Base-by-base conservation (phyloP, 2,888 invertebrate species). In the Caenorhabditis sp. region DNA sequence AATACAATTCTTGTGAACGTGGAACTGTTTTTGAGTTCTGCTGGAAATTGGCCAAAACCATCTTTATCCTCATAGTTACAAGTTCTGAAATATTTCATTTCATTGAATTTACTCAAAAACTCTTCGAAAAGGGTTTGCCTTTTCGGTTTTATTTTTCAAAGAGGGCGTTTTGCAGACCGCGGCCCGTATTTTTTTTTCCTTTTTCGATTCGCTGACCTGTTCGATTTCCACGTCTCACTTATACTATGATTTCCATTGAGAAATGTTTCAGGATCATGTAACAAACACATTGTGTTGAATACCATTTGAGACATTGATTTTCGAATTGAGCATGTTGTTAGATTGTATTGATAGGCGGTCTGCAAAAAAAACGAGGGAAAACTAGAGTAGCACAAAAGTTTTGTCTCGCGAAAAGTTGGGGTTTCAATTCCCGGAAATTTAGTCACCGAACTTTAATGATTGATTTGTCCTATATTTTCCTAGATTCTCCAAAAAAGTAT, bases 291-390 rank as follows among this genome's bases (percentile, higher is more conserved):
- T 24, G 59, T 57, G 37, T 58, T 67, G 24, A 58, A 55, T 8
- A 55, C 61, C 37, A 67, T 49, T 58, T 67, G 67, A 26, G 66
- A 66, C 66, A 66, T 66, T 17, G 60, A 61, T 31, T 66, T 66
- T 57, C 54, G 61, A n/a, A 66, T 62, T 24, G 21, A 54, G 58
- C 67, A 67, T 4, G 57, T 26, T 17, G 57, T 36, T 10, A 62
- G 12, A 36, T 67, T 67, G 21, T 67, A 61, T 2, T 67, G 26
- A 3, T 61, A 49, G 8, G 57, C 57, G 1, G 26, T 36, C 67
- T 67, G 55, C 14, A 61, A 65, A 49, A 24, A n/a, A 37, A 3
- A 31, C 10, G 10, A 31, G 31, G 31, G 31, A 10, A 31, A 31
- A 31, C 31, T 31, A 31, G 31, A 31, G 31, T n/a, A n/a, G n/a